phyloP scores from a whole-genome alignment of 2,113 vertebrate species.

The Labeo rohita region DNA sequence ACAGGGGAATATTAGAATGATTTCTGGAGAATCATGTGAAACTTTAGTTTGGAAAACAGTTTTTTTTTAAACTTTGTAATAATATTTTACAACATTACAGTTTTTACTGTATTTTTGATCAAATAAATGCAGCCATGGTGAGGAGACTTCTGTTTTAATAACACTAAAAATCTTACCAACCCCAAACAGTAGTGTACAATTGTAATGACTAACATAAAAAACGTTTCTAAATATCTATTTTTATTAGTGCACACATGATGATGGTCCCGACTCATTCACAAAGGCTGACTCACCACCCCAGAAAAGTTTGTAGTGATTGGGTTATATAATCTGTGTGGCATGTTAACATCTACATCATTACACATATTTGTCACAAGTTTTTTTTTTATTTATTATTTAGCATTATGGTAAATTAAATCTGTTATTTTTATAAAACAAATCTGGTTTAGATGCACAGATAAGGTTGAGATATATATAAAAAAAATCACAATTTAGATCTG shows the following conservation, averaged over 20 bases:
- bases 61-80: neutral
- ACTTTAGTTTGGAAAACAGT: no score
- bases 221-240: conserved; percentile 41
- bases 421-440: neutral
- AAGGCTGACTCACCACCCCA: conserved; percentile 43
- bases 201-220: neutral
- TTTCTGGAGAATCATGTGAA: no score
- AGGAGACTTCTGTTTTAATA: neutral
- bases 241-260: conserved; percentile 6
- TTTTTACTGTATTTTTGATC: neutral
- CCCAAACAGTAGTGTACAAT: neutral
- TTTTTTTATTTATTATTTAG: neutral
- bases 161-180: neutral
- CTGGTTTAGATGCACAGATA: neutral
- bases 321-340: conserved; percentile 22
- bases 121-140: neutral
- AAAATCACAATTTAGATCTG: neutral
- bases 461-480: no score
- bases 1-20: no score
- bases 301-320: conserved; percentile 21
- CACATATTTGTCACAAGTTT: neutral
- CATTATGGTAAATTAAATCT: neutral
- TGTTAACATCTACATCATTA: neutral
- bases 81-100: neutral
- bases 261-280: conserved; percentile 7